Conservation (phyloP, 2,797 vertebrate species). For the Columba guinea region DNA sequence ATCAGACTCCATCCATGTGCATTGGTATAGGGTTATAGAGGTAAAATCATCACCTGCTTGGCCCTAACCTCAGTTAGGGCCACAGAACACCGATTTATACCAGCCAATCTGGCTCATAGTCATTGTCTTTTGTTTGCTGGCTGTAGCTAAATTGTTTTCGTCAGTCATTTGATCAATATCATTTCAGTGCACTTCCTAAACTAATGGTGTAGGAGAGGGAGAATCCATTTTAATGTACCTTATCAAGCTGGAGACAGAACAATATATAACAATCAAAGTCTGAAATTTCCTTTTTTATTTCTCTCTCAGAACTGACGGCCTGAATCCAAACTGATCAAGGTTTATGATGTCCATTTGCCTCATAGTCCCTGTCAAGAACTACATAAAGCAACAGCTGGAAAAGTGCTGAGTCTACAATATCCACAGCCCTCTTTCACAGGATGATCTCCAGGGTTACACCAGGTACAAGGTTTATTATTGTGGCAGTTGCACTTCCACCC, state of each 20-base stretch:
- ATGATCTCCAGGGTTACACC: background rate
- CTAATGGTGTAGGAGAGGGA: background rate
- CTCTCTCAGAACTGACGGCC: background rate
- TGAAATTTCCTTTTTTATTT: background rate
- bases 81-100: background rate
- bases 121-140: background rate
- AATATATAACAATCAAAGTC: background rate
- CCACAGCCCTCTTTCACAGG: background rate
- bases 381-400: background rate
- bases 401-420: background rate
- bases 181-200: background rate
- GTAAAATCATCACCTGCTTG: background rate
- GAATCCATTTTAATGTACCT: background rate
- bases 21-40: background rate
- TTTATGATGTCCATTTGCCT: background rate
- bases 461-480: background rate
- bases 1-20: background rate
- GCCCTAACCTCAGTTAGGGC: background rate
- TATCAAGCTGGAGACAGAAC: background rate
- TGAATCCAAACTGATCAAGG: background rate
- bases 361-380: background rate
- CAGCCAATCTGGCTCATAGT: background rate
- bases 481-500: too few relatives aligned
- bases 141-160: background rate
- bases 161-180: background rate